phyloP scores from a whole-genome alignment of 2,797 vertebrate genomes.

The Spinus pinus region DNA sequence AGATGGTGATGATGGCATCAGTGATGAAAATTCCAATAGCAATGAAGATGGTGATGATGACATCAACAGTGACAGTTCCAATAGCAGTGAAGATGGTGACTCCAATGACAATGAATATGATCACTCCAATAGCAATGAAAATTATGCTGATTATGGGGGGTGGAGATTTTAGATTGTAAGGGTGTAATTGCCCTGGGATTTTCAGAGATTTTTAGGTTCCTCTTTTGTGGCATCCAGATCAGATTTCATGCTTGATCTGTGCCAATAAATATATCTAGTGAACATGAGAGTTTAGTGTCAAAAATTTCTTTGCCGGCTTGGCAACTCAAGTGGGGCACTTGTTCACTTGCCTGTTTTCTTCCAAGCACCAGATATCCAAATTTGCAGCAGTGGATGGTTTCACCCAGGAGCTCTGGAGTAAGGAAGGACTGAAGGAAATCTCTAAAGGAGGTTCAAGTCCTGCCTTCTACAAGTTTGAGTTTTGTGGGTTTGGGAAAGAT shows the following conservation, averaged over 20 bases:
- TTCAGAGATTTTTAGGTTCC: neutral
- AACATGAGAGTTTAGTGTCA: neutral
- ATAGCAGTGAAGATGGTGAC: neutral
- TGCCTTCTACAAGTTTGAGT: neutral
- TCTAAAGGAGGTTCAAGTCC: neutral
- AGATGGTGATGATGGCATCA: neutral
- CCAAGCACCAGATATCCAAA: neutral
- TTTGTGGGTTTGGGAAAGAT: neutral
- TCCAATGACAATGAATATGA: neutral
- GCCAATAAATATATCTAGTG: neutral
- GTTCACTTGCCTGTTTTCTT: neutral
- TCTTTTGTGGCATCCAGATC: neutral
- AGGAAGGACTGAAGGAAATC: neutral
- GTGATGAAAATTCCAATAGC: neutral
- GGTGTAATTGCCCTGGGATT: neutral
- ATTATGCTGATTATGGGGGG: neutral
- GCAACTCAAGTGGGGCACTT: neutral
- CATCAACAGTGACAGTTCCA: neutral
- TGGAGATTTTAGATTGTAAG: neutral
- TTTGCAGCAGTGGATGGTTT: neutral
- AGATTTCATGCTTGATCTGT: neutral
- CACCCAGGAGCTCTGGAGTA: neutral
- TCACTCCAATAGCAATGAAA: neutral
- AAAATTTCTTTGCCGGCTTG: neutral
- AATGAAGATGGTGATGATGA: neutral